Base-by-base conservation (phyloP, 2,113 vertebrate genomes). In the Chloropsis hardwickii region DNA sequence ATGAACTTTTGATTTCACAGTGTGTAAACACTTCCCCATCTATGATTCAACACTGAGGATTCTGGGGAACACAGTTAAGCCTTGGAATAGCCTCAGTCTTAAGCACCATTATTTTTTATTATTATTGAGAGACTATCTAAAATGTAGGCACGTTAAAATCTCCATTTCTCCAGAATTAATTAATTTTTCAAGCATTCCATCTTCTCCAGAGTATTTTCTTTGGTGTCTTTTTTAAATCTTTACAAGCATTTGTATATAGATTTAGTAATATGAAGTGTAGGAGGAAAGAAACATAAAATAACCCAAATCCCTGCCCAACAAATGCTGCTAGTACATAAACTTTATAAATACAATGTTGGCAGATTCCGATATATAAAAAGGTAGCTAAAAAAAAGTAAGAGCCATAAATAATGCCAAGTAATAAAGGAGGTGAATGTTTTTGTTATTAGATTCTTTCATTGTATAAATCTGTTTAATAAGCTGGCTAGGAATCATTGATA, bases 401-500 rank as follows among this genome's bases (percentile, higher is more conserved):
- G 97, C 94, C 97, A 98, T 98, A 98, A 98, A 98, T 98, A 98
- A 98, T 97, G 97, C 98, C 97, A 98, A 97, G 97, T 98, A 98
- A 98, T 98, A 98, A 98, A 98, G 97, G 96, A 97, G 98, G 98
- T 97, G 97, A 98, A 98, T 96, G 97, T 98, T 98, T 98, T 98
- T 98, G 97, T 98, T 98, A 98, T 98, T 98, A 98, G 98, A 98
- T 98, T 98, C 97, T 97, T 98, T 98, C 97, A 98, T 98, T 98
- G 97, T 98, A 98, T 98, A 98, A 98, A 98, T 98, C 97, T 98
- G 98, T 98, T 98, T 98, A 98, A 98, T 98, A 98, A 98, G 97
- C 96, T 97, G 94, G 97, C 98, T 97, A 97, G 96, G 98, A 98
- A 98, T 97, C 97, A 90, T 81, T 98, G 98, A 98, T 98, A 98